Evolutionary conservation across 2,888 invertebrate species (phyloP), one percentile per base, ranked within the genome.

Genomic region (Blastobasis adustella): DNA sequence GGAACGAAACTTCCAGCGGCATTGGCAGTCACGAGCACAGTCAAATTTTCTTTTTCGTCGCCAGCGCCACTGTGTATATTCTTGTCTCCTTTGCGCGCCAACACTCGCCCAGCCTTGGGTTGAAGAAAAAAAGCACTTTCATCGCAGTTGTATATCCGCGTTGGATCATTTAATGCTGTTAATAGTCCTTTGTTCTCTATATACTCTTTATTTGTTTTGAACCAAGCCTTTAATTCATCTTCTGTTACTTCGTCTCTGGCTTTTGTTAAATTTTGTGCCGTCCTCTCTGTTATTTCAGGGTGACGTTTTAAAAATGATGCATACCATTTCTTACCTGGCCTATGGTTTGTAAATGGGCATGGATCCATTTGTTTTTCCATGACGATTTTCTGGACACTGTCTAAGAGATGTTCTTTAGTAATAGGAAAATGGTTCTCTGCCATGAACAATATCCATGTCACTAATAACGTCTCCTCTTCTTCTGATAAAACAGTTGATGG

Each of bases 241-340:
- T 59, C 53, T 10, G 57, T 49, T 4, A 59, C 58, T 7, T 55
- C 45, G 10, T 57, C 57, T 47, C 57, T 45, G 1, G 54, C 43
- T 42, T 44, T 59, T 5, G 45, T 37, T 23, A 61, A 49, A 49
- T 56, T 56, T 55, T 58, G 49, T 6, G 54, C 47, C 4, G 46
- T 45, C 6, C 50, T 37, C 54, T 56, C 43, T 4, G 57, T n/a
- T 5, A 58, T 5, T 6, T 46, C 39, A 42, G 54, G 57, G 10
- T 59, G 57, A 45, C 57, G 41, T 8, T 55, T 46, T 48, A 71
- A 52, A 61, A 77, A 78, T 5, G 49, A 52, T 40, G 63, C 52
- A 53, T 63, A 76, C 73, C 74, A 77, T 42, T 67, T 65, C 51
- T 64, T 63, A 9, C 71, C 71, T 46, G 71, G 74, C 48, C 63